These are phyloP conservation scores for Cremastinae sp. DNA, from an alignment of 2,888 invertebrate genomes.

Conservation along the genomic window DNA sequence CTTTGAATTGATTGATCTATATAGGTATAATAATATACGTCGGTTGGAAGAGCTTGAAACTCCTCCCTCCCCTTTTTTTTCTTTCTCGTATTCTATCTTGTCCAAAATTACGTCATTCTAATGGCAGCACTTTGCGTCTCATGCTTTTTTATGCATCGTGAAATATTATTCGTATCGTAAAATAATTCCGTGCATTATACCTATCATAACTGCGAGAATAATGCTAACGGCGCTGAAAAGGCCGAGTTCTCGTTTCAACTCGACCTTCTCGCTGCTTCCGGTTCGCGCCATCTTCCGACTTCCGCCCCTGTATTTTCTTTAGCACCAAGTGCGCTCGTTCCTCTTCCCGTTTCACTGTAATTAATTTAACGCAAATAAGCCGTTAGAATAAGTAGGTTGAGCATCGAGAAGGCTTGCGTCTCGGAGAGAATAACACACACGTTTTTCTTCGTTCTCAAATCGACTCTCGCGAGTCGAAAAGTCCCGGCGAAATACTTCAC, in stretches of 20 bases:
- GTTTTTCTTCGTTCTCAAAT: not conserved
- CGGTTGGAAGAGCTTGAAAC: no score
- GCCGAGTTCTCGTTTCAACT: constrained; percentile 88
- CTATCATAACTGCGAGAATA: constrained; percentile 94
- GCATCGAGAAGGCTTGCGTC: not conserved
- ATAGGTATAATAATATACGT: no score
- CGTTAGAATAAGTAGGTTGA: not conserved
- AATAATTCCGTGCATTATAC: constrained; percentile 79
- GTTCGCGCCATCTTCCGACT: constrained; percentile 13
- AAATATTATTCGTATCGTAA: constrained; percentile 2
- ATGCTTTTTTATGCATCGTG: not conserved
- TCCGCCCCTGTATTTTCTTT: no score
- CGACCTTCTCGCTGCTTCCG: constrained; percentile 77
- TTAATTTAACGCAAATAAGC: constrained; percentile 43
- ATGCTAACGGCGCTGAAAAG: constrained; percentile 91
- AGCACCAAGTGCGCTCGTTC: not conserved
- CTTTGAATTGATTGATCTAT: no score
- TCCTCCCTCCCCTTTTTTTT: no score
- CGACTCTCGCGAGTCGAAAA: not conserved
- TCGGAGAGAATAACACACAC: not conserved
- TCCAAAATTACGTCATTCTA: constrained; percentile 18
- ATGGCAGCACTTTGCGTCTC: not conserved
- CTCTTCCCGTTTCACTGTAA: constrained; percentile 37
- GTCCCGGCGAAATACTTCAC: not conserved
- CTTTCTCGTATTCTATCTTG: not conserved